Base-by-base conservation (phyloP, 2,113 vertebrate species). In the Corapipo altera region DNA sequence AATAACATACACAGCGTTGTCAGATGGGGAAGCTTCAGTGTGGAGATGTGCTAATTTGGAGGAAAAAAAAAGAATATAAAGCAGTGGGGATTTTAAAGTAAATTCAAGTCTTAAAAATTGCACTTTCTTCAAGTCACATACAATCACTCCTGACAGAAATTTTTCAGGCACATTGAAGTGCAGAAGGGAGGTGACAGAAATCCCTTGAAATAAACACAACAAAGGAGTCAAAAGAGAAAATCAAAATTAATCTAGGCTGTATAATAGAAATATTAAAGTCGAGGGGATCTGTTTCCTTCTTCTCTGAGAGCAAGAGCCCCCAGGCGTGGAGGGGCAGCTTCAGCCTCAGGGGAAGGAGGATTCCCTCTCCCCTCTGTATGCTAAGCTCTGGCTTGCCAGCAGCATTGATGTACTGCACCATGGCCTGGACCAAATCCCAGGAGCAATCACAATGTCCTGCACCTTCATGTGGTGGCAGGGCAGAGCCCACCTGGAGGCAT, bases 161-260 rank as follows among this genome's bases (percentile, higher is more conserved):
- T 83, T 77, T 86, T 80, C 82, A 61, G 75, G 44, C 64, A 70
- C 10, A 1, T 8, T 82, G 67, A 88, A 91, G 52, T 23, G 18
- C 26, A 77, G 76, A 75, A 86, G 17, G 55, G 33, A 91, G 48
- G 75, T 52, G 82, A 71, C 69, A 74, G 82, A 95, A 94, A 90
- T 81, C 82, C 57, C 88, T 90, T 90, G 67, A 85, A 95, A 95
- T 65, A 88, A 95, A 86, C 81, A 90, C 67, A 96, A 88, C 85
- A 91, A 95, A 88, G 75, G 61, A 94, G 61, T 57, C 52, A 86
- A 84, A 74, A 73, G 48, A 73, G 64, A 81, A 86, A 94, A 83
- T 64, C 17, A 81, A 83, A 91, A 94, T 93, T 94, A 95, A 90
- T 80, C 71, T 57, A 61, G 67, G 49, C 62, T 85, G 33, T 77